Evolutionary conservation across 1,140 invertebrate species (phyloP).

Genomic region (Rhyacophila brunnea): DNA sequence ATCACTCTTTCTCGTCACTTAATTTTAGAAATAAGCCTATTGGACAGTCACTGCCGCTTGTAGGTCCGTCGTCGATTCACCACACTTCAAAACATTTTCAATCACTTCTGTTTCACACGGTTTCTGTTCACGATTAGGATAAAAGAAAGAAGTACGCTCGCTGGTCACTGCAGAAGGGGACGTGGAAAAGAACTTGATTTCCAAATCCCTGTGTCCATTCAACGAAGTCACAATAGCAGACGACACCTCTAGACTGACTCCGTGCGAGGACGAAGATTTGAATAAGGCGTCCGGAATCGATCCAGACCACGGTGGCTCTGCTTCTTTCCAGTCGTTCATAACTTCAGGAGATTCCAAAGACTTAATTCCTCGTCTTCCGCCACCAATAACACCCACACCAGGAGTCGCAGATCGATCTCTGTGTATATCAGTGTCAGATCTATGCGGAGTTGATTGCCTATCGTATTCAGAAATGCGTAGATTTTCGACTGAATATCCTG

Average conservation of each 20-base stretch:
- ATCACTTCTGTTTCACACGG: constrained; percentile 1
- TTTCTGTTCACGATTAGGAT: constrained; percentile 7
- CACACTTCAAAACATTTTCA: constrained; percentile 4
- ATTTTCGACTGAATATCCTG: constrained; percentile 36
- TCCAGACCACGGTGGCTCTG: constrained; percentile 10
- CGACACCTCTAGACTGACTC: constrained; percentile 62
- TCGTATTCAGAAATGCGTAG: constrained; percentile 21
- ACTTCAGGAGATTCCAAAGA: constrained; percentile 40
- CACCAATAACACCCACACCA: constrained; percentile 57
- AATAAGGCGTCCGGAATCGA: constrained; percentile 24
- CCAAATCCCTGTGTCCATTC: constrained; percentile 73
- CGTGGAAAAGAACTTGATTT: constrained; percentile 72
- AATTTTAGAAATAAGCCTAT: not conserved
- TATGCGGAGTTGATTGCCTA: constrained; percentile 38
- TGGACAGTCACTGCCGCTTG: constrained; percentile 10
- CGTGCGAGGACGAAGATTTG: constrained; percentile 37
- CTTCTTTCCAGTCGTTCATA: constrained; percentile 28
- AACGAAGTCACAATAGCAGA: constrained; percentile 75
- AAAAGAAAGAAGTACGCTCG: constrained; percentile 11
- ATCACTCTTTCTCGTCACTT: too few relatives aligned
- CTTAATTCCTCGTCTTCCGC: constrained; percentile 49
- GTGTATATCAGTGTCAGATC: constrained; percentile 41
- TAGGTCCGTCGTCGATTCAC: not conserved
- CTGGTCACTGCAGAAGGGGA: constrained; percentile 9
- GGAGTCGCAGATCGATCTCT: constrained; percentile 40